Conservation (phyloP, 2,113 vertebrate genomes). For the Puffinus mauretanicus region DNA sequence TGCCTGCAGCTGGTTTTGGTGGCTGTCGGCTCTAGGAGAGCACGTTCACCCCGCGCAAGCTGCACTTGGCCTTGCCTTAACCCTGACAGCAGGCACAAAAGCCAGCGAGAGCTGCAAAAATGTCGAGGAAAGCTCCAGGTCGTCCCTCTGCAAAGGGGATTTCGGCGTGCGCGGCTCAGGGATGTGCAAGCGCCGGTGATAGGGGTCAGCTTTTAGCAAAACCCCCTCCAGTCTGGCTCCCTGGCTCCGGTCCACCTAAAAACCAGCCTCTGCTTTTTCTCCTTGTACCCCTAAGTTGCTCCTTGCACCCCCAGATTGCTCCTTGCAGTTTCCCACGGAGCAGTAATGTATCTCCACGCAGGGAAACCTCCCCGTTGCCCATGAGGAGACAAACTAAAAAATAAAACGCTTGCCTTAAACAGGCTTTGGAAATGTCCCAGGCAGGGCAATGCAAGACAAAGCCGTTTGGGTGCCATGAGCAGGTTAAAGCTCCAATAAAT, state of each 20-base stretch:
- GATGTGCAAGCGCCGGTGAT: fast-evolving
- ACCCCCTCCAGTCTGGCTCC: background rate
- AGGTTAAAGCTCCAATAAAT: background rate
- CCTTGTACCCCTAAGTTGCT: background rate
- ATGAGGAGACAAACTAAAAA: background rate
- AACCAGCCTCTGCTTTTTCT: background rate
- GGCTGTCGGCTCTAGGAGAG: background rate
- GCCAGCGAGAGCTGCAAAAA: background rate
- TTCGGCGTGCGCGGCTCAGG: fast-evolving
- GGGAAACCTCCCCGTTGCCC: background rate
- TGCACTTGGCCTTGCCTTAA: background rate
- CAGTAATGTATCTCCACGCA: fast-evolving
- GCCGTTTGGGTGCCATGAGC: background rate
- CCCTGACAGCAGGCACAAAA: background rate
- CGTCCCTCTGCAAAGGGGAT: background rate
- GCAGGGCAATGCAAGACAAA: background rate
- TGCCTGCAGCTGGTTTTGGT: background rate
- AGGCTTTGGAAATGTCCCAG: background rate
- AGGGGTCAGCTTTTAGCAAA: background rate
- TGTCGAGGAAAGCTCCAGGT: fast-evolving
- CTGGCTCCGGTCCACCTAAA: fast-evolving
- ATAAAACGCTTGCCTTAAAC: background rate
- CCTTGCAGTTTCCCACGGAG: background rate
- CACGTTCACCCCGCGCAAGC: fast-evolving
- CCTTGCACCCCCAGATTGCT: background rate